Conservation (phyloP, 2,888 invertebrate genomes). For the Barypeithes pellucidus region DNA sequence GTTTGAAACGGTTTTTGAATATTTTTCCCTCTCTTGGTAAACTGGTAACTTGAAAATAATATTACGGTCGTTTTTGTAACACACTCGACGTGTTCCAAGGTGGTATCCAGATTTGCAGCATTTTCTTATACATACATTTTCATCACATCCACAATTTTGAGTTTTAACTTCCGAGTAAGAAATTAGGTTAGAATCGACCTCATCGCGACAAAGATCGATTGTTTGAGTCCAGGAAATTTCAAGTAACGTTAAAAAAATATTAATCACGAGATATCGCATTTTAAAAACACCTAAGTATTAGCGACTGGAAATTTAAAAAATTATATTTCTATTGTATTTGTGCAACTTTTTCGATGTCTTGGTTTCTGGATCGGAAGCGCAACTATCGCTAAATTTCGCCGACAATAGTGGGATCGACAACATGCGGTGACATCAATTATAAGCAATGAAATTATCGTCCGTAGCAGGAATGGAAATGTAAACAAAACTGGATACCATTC, state of each 20-base stretch:
- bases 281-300: background rate
- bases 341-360: background rate
- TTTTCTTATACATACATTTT: conserved; percentile 55
- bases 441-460: conserved; percentile 12
- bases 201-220: conserved; percentile 31
- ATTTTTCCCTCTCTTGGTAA: background rate
- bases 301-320: no score
- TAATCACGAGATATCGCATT: conserved; percentile 1
- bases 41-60: conserved; percentile 3
- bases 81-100: conserved; percentile 34
- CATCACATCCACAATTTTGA: conserved; percentile 54
- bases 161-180: conserved; percentile 45
- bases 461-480: background rate
- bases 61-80: conserved; percentile 41
- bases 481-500: conserved; percentile 1
- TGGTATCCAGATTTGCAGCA: conserved; percentile 57
- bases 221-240: background rate
- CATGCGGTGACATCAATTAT: conserved; percentile 16
- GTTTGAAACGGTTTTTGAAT: conserved; percentile 20
- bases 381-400: background rate
- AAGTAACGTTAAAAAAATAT: background rate
- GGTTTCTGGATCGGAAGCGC: background rate
- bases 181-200: conserved; percentile 2
- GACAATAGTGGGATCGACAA: background rate
- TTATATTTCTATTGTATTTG: background rate